Conservation (phyloP, 1,140 invertebrate genomes). For the Sitobion miscanthi region DNA sequence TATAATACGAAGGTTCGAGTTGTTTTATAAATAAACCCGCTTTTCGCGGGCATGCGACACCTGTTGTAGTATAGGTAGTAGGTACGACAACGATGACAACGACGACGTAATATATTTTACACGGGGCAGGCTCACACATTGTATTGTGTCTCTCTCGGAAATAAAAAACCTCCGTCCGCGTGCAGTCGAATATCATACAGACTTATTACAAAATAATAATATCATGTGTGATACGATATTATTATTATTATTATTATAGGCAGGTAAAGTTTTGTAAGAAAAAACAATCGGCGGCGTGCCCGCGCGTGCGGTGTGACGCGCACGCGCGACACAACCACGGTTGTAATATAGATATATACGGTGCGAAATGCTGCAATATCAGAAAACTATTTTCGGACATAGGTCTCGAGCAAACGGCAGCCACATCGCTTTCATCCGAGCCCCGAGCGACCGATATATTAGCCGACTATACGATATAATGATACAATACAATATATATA, state of each 20-base stretch:
- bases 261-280: not conserved
- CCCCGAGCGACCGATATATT: not conserved
- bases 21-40: not conserved
- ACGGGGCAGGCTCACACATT: not conserved
- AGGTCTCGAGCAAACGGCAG: not conserved
- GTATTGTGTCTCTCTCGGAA: not conserved
- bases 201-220: not conserved
- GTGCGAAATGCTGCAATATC: slow-evolving; percentile 14
- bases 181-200: not conserved
- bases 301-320: not conserved
- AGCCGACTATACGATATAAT: not conserved
- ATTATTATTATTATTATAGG: too few species aligned
- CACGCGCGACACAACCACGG: not conserved
- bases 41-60: not conserved
- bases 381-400: slow-evolving; percentile 43
- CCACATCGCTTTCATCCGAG: not conserved
- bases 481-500: too few species aligned
- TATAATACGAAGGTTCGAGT: not conserved
- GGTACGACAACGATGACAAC: too few species aligned
- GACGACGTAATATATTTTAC: not conserved
- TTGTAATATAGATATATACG: not conserved
- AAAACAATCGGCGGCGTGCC: not conserved
- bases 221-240: too few species aligned
- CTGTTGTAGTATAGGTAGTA: not conserved
- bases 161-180: not conserved